Base-by-base conservation (phyloP, 2,797 vertebrate genomes). In the Poecilia wingei region DNA sequence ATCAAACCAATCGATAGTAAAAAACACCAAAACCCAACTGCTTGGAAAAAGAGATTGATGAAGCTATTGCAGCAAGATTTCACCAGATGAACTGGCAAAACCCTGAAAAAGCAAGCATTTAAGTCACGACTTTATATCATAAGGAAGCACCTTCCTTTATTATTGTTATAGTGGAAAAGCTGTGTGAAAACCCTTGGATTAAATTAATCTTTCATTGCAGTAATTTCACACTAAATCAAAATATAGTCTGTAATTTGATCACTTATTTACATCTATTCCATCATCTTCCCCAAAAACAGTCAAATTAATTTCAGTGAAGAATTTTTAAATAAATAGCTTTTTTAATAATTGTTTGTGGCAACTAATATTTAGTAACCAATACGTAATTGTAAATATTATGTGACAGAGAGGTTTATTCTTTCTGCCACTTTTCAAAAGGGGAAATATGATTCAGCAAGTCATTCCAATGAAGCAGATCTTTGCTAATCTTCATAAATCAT, bases 61-160 rank as follows among this genome's bases (percentile, higher is more conserved):
- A 64, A 36, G 74, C 51, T 86, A 49, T 86, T 90, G 80, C 89
- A 86, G 74, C 84, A 80, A 66, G 14, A 78, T 87, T 84, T 89
- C 85, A 84, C 88, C 86, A 72, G 55, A 14, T 47, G 12, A 66
- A 79, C 36, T 59, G 57, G 4, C n/a, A 76, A 41, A 78, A 61
- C 72, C 72, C 70, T 76, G 80, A 68, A 75, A 64, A 75, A 68
- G 14, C 18, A 33, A 69, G 4, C 22, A 22, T 45, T 69, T 45
- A 45, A 68, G 22, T 12, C 20, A 41, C 66, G 41, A 13, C 22
- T 22, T 4, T 68, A 41, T 41, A 22, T 43, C n/a, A 25, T 43
- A 36, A 25, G 25, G 25, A 43, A 43, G 22, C 22, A 69, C 22
- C 39, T 25, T 43, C 39, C 22, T 13, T 69, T 10, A 25, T 43